phyloP scores from a whole-genome alignment of 2,113 vertebrate genomes.

The Oenanthe oenanthe region DNA sequence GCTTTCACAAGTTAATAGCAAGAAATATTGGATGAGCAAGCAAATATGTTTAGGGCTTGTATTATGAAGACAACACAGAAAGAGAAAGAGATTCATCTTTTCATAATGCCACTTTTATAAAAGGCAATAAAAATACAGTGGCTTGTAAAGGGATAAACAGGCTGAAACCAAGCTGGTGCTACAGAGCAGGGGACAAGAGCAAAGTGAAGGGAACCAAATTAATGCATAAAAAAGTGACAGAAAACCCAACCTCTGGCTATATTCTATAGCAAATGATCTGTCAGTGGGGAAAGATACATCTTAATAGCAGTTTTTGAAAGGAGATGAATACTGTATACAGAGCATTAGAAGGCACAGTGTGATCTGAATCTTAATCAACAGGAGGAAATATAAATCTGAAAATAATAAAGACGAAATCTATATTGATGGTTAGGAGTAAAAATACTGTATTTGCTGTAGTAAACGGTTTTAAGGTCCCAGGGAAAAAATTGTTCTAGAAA shows the following conservation, averaged over 20 bases:
- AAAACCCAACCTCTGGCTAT: conserved; percentile 2
- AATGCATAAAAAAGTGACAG: conserved; percentile 34
- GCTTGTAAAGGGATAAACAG: conserved; percentile 51
- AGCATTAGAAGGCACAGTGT: conserved; percentile 22
- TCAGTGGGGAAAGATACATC: conserved; percentile 60
- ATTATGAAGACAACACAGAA: conserved; percentile 8
- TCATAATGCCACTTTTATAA: neutral
- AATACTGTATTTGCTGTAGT: conserved; percentile 61
- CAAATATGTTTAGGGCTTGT: conserved; percentile 48
- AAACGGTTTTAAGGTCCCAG: conserved; percentile 57
- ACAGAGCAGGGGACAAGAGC: neutral
- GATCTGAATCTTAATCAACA: conserved; percentile 65
- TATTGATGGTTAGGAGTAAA: conserved; percentile 63
- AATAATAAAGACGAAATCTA: conserved; percentile 64
- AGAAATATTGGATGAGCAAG: conserved; percentile 55
- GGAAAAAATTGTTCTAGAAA: conserved; percentile 38
- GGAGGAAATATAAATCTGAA: conserved; percentile 60
- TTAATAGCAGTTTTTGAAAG: conserved; percentile 58
- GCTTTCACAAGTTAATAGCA: conserved; percentile 26
- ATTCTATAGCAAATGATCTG: conserved; percentile 57
- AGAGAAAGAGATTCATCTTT: conserved; percentile 44
- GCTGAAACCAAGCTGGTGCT: neutral
- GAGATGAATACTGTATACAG: conserved; percentile 53
- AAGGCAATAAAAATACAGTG: neutral
- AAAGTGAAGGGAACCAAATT: conserved; percentile 50